Base-by-base conservation (phyloP, 2,888 invertebrate species). In the Horisme vitalbata region DNA sequence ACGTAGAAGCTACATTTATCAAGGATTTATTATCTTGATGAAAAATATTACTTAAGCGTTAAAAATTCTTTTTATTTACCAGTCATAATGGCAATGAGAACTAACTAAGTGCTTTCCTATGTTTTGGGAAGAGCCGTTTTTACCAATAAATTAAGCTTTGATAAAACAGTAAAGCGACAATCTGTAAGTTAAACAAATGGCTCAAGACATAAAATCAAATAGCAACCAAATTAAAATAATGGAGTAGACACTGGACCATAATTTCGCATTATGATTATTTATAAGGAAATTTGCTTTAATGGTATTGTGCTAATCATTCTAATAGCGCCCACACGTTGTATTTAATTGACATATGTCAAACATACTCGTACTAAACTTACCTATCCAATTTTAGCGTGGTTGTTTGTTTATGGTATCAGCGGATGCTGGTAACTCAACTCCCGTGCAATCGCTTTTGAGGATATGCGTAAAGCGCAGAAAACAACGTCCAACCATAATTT, bases 361-460 rank as follows among this genome's bases (percentile, higher is more conserved):
- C 77, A 71, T 52, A 52, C 4, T 18, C 4, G 5, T 15, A 56
- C 28, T 68, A 63, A 57, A 63, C 64, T 66, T 63, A 69, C 66
- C 58, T 54, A 60, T 69, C 75, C 80, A 75, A 70, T 76, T 86
- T 84, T 79, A 80, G 84, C 74, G 67, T 61, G 45, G n/a, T 5
- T 5, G 41, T 38, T 71, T 87, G 87, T 88, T 88, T 87, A 87
- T 68, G 63, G 61, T 63, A 72, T 73, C 72, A 72, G 65, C 85
- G 88, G 88, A 88, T 81, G 84, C 74, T 73, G 75, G 68, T 33
- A 68, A 67, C 61, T 59, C 57, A 60, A 55, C 63, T 55, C 59
- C 50, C 53, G 50, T 49, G 50, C 57, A 61, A 58, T 59, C 26
- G 41, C 44, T 53, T 50, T 18, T 2, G 18, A 5, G 6, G 18